Evolutionary conservation across 2,888 invertebrate genomes (phyloP).

Genomic region (Eudemis profundana): DNA sequence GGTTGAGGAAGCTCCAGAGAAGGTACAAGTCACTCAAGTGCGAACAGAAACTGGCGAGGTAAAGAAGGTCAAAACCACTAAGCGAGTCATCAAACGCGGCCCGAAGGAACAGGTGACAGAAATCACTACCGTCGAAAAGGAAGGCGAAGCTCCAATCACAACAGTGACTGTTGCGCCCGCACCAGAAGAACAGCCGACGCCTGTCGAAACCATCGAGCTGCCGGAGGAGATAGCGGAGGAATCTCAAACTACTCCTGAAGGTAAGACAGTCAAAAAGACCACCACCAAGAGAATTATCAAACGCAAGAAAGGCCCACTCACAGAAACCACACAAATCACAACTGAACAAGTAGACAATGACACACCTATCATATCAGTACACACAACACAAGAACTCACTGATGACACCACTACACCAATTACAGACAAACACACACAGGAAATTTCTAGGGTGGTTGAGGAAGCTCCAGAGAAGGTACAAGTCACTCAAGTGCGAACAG

Average conservation of each 20-base stretch:
- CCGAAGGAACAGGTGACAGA: background rate
- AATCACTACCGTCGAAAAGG: constrained; percentile 3
- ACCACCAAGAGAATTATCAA: constrained; percentile 2
- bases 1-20: constrained; percentile 1
- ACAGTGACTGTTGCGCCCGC: background rate
- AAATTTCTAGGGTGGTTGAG: background rate
- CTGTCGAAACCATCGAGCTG: background rate
- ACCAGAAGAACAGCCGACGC: constrained; percentile 32
- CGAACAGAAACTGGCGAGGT: constrained; percentile 62
- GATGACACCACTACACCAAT: background rate
- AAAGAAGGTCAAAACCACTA: constrained; percentile 46
- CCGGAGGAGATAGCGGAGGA: background rate
- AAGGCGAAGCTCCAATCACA: constrained; percentile 12
- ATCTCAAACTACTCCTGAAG: background rate
- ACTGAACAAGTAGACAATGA: constrained; percentile 12
- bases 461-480: background rate
- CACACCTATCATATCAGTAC: constrained; percentile 7
- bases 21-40: constrained; percentile 56
- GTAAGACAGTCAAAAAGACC: background rate
- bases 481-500: constrained; percentile 62
- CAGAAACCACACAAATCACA: constrained; percentile 10
- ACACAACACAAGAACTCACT: constrained; percentile 1
- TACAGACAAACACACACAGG: background rate
- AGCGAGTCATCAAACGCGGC: constrained; percentile 39
- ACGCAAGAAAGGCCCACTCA: constrained; percentile 4